Conservation (phyloP, 2,888 invertebrate genomes). For the Rutpela maculata region DNA sequence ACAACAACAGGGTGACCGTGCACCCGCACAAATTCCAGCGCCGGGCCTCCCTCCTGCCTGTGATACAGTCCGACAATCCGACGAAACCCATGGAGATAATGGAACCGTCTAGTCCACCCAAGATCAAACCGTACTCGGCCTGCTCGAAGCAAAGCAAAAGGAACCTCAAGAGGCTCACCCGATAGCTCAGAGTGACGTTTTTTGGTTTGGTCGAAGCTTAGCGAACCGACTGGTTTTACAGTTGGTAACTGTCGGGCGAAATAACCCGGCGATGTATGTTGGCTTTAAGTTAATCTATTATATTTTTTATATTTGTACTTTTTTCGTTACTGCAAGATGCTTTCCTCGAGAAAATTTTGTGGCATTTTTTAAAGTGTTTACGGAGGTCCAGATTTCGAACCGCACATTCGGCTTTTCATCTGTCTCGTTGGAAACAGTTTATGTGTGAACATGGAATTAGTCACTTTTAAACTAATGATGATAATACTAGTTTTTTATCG, state of each 20-base stretch:
- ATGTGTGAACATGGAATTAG: too few species aligned
- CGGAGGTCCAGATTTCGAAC: too few species aligned
- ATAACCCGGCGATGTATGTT: neutral
- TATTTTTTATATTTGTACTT: neutral
- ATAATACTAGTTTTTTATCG: too few species aligned
- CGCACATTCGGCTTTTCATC: too few species aligned
- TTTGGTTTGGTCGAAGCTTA: neutral
- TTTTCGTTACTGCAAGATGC: neutral
- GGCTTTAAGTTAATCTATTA: neutral
- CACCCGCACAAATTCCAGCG: constrained; percentile 20
- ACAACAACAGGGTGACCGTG: neutral
- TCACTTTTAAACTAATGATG: too few species aligned
- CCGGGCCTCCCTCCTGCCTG: constrained; percentile 50
- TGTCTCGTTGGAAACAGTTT: too few species aligned
- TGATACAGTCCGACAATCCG: constrained; percentile 46
- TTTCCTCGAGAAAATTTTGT: neutral
- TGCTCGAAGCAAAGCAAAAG: constrained; percentile 69
- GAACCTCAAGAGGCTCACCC: constrained; percentile 67
- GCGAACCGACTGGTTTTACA: neutral
- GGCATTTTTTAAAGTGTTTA: too few species aligned
- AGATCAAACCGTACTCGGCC: constrained; percentile 61
- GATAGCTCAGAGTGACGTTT: constrained; percentile 34
- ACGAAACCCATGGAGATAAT: constrained; percentile 39
- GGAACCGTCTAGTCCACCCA: constrained; percentile 67
- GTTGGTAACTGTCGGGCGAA: neutral